Percentiles rank a stretch among this genome's conserved stretches.
phyloP scores from a whole-genome alignment of 2,888 invertebrate species.

The Aquatica leii region DNA sequence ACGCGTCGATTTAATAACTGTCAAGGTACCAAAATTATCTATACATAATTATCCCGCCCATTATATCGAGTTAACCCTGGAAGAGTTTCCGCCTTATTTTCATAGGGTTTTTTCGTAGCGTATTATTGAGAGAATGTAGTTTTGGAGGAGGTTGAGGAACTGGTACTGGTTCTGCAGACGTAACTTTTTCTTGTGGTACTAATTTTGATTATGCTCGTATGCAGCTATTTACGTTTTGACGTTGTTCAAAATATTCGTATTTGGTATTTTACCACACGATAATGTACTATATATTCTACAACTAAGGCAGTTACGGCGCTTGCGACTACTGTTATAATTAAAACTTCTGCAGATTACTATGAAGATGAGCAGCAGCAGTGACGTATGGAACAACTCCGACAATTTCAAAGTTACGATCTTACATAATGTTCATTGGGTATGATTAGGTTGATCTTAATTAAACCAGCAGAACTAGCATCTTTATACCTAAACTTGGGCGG shows the following conservation, averaged over 20 bases:
- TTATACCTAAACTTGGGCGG: constrained; percentile 64
- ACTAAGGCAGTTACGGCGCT: constrained; percentile 89
- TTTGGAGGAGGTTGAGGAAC: constrained; percentile 82
- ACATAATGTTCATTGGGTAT: constrained; percentile 79
- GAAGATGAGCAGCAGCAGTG: constrained; percentile 79
- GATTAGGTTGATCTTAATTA: constrained; percentile 69
- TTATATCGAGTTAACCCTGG: constrained; percentile 81
- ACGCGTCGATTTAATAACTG: too few relatives aligned
- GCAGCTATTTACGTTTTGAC: constrained; percentile 91
- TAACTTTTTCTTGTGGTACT: constrained; percentile 88
- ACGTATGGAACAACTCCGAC: constrained; percentile 77
- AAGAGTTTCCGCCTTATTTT: constrained; percentile 81
- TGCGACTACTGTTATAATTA: constrained; percentile 89
- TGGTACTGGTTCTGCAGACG: constrained; percentile 87
- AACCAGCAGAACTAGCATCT: constrained; percentile 78
- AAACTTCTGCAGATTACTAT: constrained; percentile 88
- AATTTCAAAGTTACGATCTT: constrained; percentile 78
- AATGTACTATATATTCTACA: constrained; percentile 91
- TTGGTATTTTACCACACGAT: constrained; percentile 89
- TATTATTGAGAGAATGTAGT: constrained; percentile 80
- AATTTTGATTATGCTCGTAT: constrained; percentile 88
- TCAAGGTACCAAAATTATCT: constrained; percentile 87
- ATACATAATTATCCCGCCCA: constrained; percentile 73
- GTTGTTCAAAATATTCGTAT: constrained; percentile 93
- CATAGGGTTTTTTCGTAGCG: constrained; percentile 76